These are phyloP conservation scores for Acanthurus lineatus DNA, from an alignment of 2,797 vertebrate genomes.

Conservation along the genomic window DNA sequence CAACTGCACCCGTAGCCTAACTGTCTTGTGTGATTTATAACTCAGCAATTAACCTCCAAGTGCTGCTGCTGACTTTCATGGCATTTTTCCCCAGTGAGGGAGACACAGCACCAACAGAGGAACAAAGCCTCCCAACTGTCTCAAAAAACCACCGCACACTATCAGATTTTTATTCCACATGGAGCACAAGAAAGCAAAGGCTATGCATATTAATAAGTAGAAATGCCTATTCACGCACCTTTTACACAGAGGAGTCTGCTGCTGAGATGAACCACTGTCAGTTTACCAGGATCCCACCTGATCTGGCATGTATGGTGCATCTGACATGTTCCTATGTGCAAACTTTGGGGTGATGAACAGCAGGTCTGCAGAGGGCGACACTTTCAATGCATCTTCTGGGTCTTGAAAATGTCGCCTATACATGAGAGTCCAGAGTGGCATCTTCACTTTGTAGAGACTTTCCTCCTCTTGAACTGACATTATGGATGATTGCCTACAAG, in stretches of 20 bases:
- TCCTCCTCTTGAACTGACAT: constrained; percentile 38
- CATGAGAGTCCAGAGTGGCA: constrained; percentile 25
- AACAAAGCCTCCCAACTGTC: constrained; percentile 50
- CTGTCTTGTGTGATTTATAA: constrained; percentile 71
- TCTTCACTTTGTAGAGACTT: constrained; percentile 14
- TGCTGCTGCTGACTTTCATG: constrained; percentile 60
- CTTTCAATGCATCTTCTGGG: constrained; percentile 26
- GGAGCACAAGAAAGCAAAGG: constrained; percentile 44
- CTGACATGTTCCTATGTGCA: constrained; percentile 18
- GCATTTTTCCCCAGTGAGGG: constrained; percentile 42
- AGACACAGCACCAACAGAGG: constrained; percentile 27
- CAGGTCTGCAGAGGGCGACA: constrained; percentile 5
- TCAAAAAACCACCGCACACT: constrained; percentile 1
- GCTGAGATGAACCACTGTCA: constrained; percentile 26
- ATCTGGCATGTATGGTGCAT: constrained; percentile 11
- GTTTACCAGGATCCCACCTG: constrained; percentile 13
- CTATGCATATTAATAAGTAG: constrained; percentile 71
- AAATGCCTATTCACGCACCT: constrained; percentile 48
- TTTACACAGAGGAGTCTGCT: constrained; percentile 32
- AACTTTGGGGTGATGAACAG: constrained; percentile 25
- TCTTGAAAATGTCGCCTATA: constrained; percentile 3
- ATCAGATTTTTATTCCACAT: constrained; percentile 59
- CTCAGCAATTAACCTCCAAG: constrained; percentile 69
- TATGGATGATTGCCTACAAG: constrained; percentile 12
- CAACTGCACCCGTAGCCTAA: constrained; percentile 30